These are phyloP conservation scores for Hippasteria phrygiana DNA, from an alignment of 53 echinoderm and acorn worm genomes.

Conservation along the genomic window DNA sequence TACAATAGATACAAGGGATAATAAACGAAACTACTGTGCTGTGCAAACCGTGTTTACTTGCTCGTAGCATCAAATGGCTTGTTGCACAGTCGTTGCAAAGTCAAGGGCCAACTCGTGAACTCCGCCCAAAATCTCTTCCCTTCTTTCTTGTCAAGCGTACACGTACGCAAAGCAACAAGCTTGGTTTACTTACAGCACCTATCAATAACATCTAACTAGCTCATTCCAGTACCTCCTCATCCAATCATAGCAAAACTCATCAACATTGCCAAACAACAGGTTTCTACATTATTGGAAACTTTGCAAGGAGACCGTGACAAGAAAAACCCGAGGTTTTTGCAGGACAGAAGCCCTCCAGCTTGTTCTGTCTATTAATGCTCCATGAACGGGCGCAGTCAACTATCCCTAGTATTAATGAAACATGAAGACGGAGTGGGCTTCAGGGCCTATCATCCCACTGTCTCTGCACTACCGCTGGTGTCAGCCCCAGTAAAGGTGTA, in stretches of 20 bases:
- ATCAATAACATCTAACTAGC: not conserved
- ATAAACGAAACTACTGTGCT: no score
- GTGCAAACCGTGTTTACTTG: not conserved
- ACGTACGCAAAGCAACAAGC: not conserved
- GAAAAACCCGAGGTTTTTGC: not conserved
- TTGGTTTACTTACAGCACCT: not conserved
- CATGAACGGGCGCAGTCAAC: conserved; percentile 16
- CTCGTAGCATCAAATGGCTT: not conserved
- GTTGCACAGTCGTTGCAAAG: not conserved
- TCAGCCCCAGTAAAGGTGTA: conserved; percentile 52
- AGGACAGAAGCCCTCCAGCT: not conserved
- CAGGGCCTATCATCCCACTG: conserved; percentile 18
- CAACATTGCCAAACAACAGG: not conserved
- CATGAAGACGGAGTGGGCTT: conserved; percentile 41
- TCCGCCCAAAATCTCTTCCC: not conserved
- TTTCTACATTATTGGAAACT: not conserved
- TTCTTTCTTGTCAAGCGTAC: not conserved
- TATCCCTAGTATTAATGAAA: conserved; percentile 46
- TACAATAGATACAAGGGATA: not conserved
- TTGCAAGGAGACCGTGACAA: not conserved
- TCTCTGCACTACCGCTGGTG: conserved; percentile 30
- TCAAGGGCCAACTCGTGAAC: not conserved
- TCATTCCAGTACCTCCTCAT: not conserved
- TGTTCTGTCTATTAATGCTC: not conserved
- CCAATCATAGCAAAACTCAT: not conserved